Percentiles rank a stretch among this genome's conserved stretches.
Evolutionary conservation across 1,140 invertebrate genomes (phyloP).

Genomic region (Drosophila neocordata): DNA sequence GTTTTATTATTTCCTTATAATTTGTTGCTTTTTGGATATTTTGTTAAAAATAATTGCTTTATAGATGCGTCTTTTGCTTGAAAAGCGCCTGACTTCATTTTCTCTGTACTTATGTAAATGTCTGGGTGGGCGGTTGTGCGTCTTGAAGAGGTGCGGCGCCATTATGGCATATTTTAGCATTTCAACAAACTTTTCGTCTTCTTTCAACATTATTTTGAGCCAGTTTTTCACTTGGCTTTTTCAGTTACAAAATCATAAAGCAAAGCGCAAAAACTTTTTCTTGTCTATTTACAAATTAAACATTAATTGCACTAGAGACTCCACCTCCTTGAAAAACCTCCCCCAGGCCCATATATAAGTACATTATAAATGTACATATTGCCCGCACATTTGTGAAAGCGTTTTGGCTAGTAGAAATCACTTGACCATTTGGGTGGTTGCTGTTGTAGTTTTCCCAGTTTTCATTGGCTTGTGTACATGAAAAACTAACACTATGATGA

Average conservation of each 20-base stretch:
- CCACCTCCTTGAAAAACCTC: constrained; percentile 24
- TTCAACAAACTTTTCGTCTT: constrained; percentile 31
- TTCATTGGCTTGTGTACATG: constrained; percentile 58
- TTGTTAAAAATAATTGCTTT: constrained; percentile 33
- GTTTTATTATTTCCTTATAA: not conserved
- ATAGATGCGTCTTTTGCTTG: constrained; percentile 24
- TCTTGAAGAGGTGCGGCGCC: constrained; percentile 27
- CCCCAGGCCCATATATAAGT: not conserved
- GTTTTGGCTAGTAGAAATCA: constrained; percentile 69
- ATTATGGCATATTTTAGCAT: constrained; percentile 33
- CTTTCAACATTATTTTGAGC: constrained; percentile 21
- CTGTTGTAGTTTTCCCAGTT: constrained; percentile 46
- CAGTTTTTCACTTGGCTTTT: constrained; percentile 53
- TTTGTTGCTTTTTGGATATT: not conserved
- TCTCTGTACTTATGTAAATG: constrained; percentile 15
- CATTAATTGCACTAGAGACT: constrained; percentile 63
- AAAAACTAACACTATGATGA: constrained; percentile 53
- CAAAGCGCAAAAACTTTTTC: constrained; percentile 64
- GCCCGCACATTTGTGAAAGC: constrained; percentile 62
- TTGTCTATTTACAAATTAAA: constrained; percentile 76
- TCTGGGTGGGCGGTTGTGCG: constrained; percentile 25
- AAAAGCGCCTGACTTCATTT: constrained; percentile 42
- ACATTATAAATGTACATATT: constrained; percentile 12
- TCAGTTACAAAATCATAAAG: constrained; percentile 55
- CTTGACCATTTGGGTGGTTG: constrained; percentile 68